These are phyloP conservation scores for Sebastes umbrosus DNA, from an alignment of 2,797 vertebrate species.

Conservation along the genomic window DNA sequence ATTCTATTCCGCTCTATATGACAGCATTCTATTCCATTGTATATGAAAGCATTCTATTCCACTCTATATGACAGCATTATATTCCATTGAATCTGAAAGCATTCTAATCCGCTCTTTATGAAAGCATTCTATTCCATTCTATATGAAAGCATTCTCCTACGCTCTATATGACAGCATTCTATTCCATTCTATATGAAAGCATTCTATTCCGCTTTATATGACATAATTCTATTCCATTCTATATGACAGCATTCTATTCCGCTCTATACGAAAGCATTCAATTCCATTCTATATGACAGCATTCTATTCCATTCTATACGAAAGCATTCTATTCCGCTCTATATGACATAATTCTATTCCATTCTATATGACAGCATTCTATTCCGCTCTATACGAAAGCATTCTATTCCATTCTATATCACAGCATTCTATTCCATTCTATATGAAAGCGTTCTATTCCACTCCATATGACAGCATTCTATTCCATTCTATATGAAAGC, in stretches of 20 bases:
- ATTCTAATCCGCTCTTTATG: no score
- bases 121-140: no score
- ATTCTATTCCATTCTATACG: fast-evolving
- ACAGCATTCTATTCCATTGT: no score
- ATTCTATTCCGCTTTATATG: no score
- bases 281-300: fast-evolving
- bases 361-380: no score
- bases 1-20: no score
- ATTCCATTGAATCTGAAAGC: no score
- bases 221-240: fast-evolving
- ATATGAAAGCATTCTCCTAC: no score
- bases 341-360: no score
- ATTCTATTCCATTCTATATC: fast-evolving
- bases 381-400: fast-evolving
- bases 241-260: no score
- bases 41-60: no score
- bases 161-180: fast-evolving
- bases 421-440: fast-evolving
- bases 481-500: fast-evolving
- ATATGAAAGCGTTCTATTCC: no score
- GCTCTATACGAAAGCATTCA: fast-evolving
- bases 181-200: fast-evolving
- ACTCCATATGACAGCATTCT: fast-evolving
- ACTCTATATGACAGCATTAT: fast-evolving
- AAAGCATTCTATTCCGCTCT: fast-evolving